Evolutionary conservation across 2,888 invertebrate species (phyloP).

Genomic region (Parascotia fuliginaria): DNA sequence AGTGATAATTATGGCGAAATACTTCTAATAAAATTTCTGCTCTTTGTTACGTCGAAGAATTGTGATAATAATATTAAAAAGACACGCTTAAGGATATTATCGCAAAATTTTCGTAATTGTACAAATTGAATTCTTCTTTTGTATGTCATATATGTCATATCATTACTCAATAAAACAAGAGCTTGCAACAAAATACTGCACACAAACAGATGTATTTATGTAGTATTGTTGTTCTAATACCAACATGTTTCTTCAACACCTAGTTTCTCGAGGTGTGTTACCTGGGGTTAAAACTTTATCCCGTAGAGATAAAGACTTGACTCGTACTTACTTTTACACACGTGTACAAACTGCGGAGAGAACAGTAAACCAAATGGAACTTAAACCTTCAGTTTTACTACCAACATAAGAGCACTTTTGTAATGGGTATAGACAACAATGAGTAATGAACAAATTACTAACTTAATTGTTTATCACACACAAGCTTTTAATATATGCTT

Average conservation of each 20-base stretch:
- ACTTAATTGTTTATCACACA: too few relatives aligned
- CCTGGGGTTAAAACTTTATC: constrained; percentile 31
- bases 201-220: constrained; percentile 1
- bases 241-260: constrained; percentile 28
- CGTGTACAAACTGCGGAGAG: constrained; percentile 11
- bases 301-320: constrained; percentile 30
- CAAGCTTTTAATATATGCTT: too few relatives aligned
- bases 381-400: constrained; percentile 19
- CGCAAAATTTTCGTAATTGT: too few relatives aligned
- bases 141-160: too few relatives aligned
- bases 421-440: not conserved
- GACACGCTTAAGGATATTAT: too few relatives aligned
- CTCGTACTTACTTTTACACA: constrained; percentile 12
- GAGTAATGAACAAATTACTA: not conserved
- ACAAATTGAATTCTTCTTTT: too few relatives aligned
- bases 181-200: not conserved
- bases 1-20: too few relatives aligned
- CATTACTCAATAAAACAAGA: not conserved
- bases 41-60: too few relatives aligned
- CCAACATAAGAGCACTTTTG: constrained; percentile 2
- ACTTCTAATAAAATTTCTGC: too few relatives aligned
- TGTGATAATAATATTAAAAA: too few relatives aligned
- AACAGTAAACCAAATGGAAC: constrained; percentile 28
- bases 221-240: constrained; percentile 15
- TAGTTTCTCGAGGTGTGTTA: constrained; percentile 14